Evolutionary conservation across 2,113 vertebrate species (phyloP), one percentile per base, ranked within the genome.

Genomic region (Salvelinus alpinus): DNA sequence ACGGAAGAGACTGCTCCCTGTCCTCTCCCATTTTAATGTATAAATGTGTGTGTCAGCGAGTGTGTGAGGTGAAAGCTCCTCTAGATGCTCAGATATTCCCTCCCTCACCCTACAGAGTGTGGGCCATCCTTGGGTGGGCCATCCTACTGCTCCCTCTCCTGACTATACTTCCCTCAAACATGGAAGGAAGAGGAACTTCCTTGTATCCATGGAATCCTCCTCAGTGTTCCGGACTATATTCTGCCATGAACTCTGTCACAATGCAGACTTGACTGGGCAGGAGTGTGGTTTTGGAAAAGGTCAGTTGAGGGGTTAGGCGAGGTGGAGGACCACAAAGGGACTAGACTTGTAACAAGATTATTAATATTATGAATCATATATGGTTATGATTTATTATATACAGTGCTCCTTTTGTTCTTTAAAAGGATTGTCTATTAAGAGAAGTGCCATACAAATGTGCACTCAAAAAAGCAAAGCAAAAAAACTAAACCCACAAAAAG

Each of bases 371-470:
- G 86, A 91, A 92, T 91, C 82, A 89, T 91, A 88, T 93, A 91
- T 88, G 92, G 86, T 90, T 92, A 90, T 90, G 24, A 88, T 91
- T 89, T 91, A 90, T 92, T 89, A 89, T 44, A 44, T 92, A 91
- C 89, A 90, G 88, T 88, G 83, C 84, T 92, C 90, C 90, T 92
- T 93, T 92, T 92, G 88, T 91, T 93, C n/a, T 86, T 92, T 84
- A 84, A 92, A 92, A 93, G 92, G 91, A 90, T 44, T 85, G 81
- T 90, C 88, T 85, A 87, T 87, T 80, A 70, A 22, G 88, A 91
- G 89, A 90, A 90, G 89, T 88, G 85, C 89, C 90, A 90, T 90
- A 87, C 79, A 18, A 80, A 84, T 89, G 85, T 89, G 91, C 92
- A 92, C 91, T 92, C 82, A 91, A 91, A 89, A 84, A 86, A 87